Base-by-base conservation (phyloP, 2,888 invertebrate genomes). In the Salpingus planirostris region DNA sequence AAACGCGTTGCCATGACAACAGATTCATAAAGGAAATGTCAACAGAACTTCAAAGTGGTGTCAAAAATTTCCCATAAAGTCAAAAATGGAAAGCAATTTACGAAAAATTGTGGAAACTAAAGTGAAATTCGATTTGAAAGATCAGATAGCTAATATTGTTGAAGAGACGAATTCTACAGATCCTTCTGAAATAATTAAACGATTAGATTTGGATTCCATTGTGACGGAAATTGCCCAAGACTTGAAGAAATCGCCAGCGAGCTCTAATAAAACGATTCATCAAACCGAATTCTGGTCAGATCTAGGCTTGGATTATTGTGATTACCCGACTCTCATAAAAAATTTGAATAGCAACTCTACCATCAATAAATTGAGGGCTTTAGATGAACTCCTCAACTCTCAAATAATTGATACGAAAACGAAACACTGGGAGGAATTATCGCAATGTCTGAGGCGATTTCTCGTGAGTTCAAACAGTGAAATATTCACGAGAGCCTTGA, bases 391-490 rank as follows among this genome's bases (percentile, higher is more conserved):
- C 13, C 24, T 44, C 8, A 24, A 36, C 11, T 33, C 30, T 11
- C 38, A 39, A 21, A 38, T 39, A 11, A 41, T 46, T 7, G 48
- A 48, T 29, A 43, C 45, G 1, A 42, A 40, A 28, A 38, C 43
- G 12, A 40, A 41, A 27, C 14, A 39, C 23, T 49, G 49, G 47
- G 21, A 24, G 5, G 27, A 38, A 7, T 21, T 48, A 12, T 34
- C 46, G 6, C 27, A 39, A 30, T 32, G 32, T 22, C 33, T 51
- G 22, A 41, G 42, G n/a, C 37, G 47, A 13, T 45, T 42, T 36
- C 36, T 51, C 11, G 25, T 42, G 15, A 43, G 34, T 27, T 15
- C 29, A 11, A 42, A 38, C 24, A 34, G 38, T 23, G 37, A 42
- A 10, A 21, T 48, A 10, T 49, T 49, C 27, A n/a, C 25, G n/a